Conservation (phyloP, 2,113 vertebrate genomes). For the Ceyx melanurus region DNA sequence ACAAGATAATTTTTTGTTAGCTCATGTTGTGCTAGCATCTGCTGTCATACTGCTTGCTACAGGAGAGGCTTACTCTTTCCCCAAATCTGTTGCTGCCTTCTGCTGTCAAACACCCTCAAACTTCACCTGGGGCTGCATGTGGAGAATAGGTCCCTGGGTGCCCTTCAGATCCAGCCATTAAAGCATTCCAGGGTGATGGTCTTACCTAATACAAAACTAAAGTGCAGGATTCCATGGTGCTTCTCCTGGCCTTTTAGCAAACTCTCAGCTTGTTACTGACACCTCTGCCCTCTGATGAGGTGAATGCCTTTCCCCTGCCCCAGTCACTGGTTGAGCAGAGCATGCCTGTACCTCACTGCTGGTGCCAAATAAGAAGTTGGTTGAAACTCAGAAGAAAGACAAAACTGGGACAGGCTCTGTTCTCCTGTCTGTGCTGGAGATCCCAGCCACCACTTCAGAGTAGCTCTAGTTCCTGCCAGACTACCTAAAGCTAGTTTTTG, state of each 20-base stretch:
- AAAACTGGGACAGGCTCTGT: background rate
- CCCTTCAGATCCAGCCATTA: background rate
- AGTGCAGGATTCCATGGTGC: background rate
- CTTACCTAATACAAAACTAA: background rate
- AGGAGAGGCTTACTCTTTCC: background rate
- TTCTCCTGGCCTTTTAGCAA: background rate
- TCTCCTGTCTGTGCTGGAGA: background rate
- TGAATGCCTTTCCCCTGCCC: background rate
- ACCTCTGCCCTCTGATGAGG: background rate
- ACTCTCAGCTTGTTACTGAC: background rate
- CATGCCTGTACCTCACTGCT: background rate
- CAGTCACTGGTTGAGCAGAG: background rate
- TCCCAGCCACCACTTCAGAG: background rate
- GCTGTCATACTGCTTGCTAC: background rate
- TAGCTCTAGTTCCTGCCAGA: background rate
- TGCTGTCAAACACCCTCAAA: background rate
- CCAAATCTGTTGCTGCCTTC: background rate
- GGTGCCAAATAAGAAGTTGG: background rate
- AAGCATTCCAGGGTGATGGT: background rate
- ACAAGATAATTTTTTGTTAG: constrained; percentile 1
- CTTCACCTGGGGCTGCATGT: background rate
- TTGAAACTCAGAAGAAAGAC: background rate
- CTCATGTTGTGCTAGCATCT: background rate
- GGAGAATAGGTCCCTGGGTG: background rate
- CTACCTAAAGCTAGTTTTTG: background rate